These are phyloP conservation scores for Gymnoscopelus microlampas DNA, from an alignment of 2,797 vertebrate species.

Conservation along the genomic window DNA sequence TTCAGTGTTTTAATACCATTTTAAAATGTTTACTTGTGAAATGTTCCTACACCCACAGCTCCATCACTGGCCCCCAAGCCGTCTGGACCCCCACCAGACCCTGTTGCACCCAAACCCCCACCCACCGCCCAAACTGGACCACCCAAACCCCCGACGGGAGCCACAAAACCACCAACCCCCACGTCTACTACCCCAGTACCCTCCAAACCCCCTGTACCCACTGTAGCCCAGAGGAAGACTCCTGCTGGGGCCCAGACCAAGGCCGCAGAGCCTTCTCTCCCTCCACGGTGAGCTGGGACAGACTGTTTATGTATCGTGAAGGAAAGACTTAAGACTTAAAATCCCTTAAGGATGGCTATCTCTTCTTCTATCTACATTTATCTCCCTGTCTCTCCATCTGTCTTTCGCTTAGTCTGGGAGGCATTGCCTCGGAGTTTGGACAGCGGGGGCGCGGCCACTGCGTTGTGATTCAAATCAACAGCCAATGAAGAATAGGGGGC, in stretches of 20 bases:
- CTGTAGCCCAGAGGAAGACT: constrained; percentile 55
- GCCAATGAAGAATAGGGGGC: no score
- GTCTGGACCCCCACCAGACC: background rate
- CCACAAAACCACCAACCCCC: background rate
- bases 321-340: no score
- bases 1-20: background rate
- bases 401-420: no score
- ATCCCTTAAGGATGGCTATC: no score
- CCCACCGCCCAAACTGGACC: constrained; percentile 19
- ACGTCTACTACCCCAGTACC: background rate
- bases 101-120: constrained; percentile 3
- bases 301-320: no score
- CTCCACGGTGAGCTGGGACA: constrained; percentile 59
- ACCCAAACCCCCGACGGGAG: constrained; percentile 30
- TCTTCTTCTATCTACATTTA: no score
- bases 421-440: no score
- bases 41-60: constrained; percentile 49
- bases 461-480: no score
- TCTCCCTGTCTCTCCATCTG: no score
- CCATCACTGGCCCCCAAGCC: constrained; percentile 50
- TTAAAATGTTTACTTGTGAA: background rate
- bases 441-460: no score
- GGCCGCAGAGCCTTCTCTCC: constrained; percentile 53
- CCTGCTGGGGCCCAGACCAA: constrained; percentile 37
- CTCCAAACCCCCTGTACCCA: constrained; percentile 34